phyloP scores from a whole-genome alignment of 2,113 vertebrate genomes.

The Laticauda laticaudata region DNA sequence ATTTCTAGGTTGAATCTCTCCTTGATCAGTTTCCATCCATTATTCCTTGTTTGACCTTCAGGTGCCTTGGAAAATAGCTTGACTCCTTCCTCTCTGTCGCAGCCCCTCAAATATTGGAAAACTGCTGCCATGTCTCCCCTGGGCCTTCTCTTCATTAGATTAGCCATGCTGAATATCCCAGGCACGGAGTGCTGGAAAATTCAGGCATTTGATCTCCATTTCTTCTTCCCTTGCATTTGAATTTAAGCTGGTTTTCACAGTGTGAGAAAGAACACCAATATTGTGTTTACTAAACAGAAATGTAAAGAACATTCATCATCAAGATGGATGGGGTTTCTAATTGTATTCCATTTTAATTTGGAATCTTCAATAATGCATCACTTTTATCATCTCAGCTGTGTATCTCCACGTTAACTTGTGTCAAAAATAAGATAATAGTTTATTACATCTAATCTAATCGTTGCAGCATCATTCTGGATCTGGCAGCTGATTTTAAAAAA shows the following conservation, averaged over 20 bases:
- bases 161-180: neutral
- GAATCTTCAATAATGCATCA: constrained; percentile 50
- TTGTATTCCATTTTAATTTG: constrained; percentile 59
- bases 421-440: constrained; percentile 42
- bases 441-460: constrained; percentile 55
- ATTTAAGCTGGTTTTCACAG: neutral
- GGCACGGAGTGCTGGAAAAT: neutral
- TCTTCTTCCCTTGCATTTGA: neutral
- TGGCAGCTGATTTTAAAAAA: neutral
- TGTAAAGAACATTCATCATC: constrained; percentile 44
- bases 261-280: constrained; percentile 53
- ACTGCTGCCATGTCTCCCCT: too few species aligned
- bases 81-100: too few species aligned
- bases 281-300: constrained; percentile 51
- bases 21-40: too few species aligned
- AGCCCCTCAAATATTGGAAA: too few species aligned
- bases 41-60: too few species aligned
- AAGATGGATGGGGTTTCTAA: constrained; percentile 53
- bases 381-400: constrained; percentile 50
- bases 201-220: neutral
- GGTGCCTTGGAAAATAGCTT: too few species aligned
- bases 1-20: too few species aligned
- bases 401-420: constrained; percentile 34
- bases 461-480: constrained; percentile 27
- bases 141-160: too few species aligned